phyloP scores from a whole-genome alignment of 2,797 vertebrate genomes.

The Sciurus carolinensis region DNA sequence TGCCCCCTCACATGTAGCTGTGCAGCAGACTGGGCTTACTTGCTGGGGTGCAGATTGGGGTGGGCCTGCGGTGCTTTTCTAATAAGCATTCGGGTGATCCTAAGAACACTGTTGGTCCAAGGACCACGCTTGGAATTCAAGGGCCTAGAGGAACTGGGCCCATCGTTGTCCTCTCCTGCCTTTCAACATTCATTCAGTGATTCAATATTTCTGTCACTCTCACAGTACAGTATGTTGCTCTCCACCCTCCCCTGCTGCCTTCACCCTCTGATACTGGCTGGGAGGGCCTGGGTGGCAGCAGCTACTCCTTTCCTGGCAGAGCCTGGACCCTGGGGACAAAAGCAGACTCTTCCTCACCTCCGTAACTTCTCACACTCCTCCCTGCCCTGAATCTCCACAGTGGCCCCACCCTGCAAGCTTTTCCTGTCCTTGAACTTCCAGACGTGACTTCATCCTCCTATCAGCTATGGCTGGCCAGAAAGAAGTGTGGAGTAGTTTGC shows the following conservation, averaged over 20 bases:
- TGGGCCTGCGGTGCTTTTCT: background rate
- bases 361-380: background rate
- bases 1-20: background rate
- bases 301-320: background rate
- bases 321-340: background rate
- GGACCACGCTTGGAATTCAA: background rate
- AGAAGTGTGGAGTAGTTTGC: background rate
- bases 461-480: background rate
- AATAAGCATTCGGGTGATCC: background rate
- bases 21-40: background rate
- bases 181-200: background rate
- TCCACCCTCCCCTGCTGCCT: background rate
- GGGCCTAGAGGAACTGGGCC: background rate
- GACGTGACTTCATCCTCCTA: conserved; percentile 26
- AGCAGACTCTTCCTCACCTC: background rate
- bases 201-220: background rate
- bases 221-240: background rate
- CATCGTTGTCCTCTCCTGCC: background rate
- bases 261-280: background rate
- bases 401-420: background rate
- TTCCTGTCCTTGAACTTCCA: conserved; percentile 13
- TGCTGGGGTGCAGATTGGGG: background rate
- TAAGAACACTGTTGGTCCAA: background rate
- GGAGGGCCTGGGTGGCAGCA: background rate
- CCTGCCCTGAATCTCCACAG: background rate